Evolutionary conservation across 30 jellyfish, hydroid and myxozoan species (phyloP), one percentile per base, ranked within the genome.

Genomic region (Hydra vulgaris): DNA sequence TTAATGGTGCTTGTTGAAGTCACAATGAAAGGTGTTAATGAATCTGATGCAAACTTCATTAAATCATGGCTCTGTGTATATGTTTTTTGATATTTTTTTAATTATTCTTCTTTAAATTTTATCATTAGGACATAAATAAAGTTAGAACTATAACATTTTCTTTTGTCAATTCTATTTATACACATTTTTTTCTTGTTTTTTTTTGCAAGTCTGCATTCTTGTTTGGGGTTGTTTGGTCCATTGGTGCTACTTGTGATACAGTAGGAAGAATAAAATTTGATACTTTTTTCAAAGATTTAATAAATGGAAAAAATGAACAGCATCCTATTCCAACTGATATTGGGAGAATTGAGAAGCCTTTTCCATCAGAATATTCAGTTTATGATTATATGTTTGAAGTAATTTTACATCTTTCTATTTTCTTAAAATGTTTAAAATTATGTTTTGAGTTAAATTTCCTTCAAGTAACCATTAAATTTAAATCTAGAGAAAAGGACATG

Each of bases 361-460:
- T 91, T 87, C 98, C 98, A 17, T 22, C 90, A 17, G 98, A 91
- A 18, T 95, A 85, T 70, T 79, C 96, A 15, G 96, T 91, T 25
- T 91, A 91, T 56, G 98, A 91, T 61, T 91, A 86, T 86, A 86
- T 91, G 98, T 91, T 91, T 72, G 98, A 91, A 95, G 98, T 91
- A 15, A 68, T 25, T 17, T 27, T 0, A 5, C 20, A 7, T 40
- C 0, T 7, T 7, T 1, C 12, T 54, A 27, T 21, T 21, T 21
- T 21, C 40, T 17, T 18, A 17, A 23, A 0, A 21, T 70, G 40
- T 21, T 21, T 70, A 7, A 25, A 70, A 25, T 0, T 73, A 23
- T 21, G 25, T 21, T 0, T 70, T 53, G 24, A 25, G 19, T 23
- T 0, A 1, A 25, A 5, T 8, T 75, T 53, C 5, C 0, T 0